phyloP scores from a whole-genome alignment of 1,140 invertebrate species.

The Diachasma alloeum region DNA sequence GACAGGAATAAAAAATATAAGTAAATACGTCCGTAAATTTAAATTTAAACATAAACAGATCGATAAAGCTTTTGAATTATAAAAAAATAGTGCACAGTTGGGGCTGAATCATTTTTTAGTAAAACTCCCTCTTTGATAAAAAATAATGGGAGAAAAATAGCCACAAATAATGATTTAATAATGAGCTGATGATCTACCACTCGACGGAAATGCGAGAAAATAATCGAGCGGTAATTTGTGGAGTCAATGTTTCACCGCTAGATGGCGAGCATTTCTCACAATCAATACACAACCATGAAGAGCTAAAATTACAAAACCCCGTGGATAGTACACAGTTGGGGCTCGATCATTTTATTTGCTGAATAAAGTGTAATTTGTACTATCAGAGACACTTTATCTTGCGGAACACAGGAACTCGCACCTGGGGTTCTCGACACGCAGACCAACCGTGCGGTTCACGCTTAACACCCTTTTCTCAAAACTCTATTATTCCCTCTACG shows the following conservation, averaged over 20 bases:
- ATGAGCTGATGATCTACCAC: too few species aligned
- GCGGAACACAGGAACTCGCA: constrained; percentile 2
- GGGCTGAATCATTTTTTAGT: too few species aligned
- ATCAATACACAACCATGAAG: background rate
- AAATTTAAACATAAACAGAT: too few species aligned
- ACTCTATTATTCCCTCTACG: background rate
- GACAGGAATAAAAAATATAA: too few species aligned
- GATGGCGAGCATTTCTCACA: background rate
- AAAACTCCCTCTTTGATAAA: too few species aligned
- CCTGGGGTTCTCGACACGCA: background rate
- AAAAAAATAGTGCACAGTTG: too few species aligned
- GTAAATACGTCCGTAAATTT: too few species aligned
- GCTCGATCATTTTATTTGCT: constrained; percentile 3
- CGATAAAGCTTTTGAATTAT: too few species aligned
- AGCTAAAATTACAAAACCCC: background rate
- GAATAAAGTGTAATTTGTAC: constrained; percentile 11
- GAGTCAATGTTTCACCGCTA: background rate
- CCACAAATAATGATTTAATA: too few species aligned
- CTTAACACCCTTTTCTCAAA: constrained; percentile 9
- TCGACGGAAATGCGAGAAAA: too few species aligned
- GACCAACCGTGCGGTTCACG: background rate
- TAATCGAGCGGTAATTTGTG: background rate
- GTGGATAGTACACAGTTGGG: background rate
- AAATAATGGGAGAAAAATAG: too few species aligned
- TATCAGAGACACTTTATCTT: constrained; percentile 11